Percentiles rank a stretch among this genome's conserved stretches.
Conservation (phyloP, 2,113 vertebrate species). For the Leptodactylus fuscus region DNA sequence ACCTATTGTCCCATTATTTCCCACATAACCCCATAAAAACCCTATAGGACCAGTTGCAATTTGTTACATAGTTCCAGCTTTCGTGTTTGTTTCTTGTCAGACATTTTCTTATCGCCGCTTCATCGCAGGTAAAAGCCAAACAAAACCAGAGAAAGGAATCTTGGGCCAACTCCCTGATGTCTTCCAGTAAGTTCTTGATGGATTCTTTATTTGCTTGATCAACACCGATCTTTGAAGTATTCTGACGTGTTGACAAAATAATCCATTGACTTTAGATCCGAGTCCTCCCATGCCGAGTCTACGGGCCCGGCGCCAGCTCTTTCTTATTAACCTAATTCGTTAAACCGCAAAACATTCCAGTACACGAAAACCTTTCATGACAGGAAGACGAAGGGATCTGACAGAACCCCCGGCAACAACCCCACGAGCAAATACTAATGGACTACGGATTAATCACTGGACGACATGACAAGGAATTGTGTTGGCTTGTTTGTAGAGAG, state of each 20-base stretch:
- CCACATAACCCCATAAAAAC: no score
- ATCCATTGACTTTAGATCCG: background rate
- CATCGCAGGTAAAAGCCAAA: background rate
- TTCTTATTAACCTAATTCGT: slow-evolving; percentile 18
- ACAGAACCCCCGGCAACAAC: slow-evolving; percentile 12
- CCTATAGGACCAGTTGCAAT: no score
- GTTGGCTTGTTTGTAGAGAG: background rate
- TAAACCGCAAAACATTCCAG: slow-evolving; percentile 32
- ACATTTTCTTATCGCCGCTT: background rate
- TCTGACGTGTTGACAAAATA: background rate
- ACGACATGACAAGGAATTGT: slow-evolving; percentile 34
- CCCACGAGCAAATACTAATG: slow-evolving; percentile 20
- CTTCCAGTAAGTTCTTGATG: background rate
- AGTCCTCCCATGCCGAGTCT: background rate
- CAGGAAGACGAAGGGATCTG: slow-evolving; percentile 8
- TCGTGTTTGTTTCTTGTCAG: background rate
- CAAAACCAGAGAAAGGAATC: background rate
- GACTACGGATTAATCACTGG: slow-evolving; percentile 1
- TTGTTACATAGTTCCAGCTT: no score
- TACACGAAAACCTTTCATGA: slow-evolving; percentile 5
- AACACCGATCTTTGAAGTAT: background rate
- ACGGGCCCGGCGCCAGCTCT: background rate
- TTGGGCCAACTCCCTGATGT: background rate
- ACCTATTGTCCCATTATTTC: no score
- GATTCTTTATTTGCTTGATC: slow-evolving; percentile 9